These are phyloP conservation scores for Bambusicola thoracicus DNA, from an alignment of 2,113 vertebrate species.

Conservation along the genomic window DNA sequence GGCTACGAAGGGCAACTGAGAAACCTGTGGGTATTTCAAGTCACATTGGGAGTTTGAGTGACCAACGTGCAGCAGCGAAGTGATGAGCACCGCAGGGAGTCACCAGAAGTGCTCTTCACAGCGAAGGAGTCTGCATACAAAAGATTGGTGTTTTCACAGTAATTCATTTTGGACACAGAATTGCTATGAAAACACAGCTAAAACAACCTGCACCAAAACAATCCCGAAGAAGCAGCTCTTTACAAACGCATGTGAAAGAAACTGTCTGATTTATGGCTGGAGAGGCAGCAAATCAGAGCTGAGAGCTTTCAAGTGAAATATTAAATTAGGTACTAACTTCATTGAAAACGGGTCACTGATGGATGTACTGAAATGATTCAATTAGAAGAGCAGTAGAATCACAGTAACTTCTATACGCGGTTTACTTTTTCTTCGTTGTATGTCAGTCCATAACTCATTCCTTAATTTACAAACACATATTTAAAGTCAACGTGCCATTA, in stretches of 20 bases:
- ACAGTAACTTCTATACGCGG: background rate
- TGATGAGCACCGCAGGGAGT: background rate
- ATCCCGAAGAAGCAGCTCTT: background rate
- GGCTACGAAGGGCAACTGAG: background rate
- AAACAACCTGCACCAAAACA: background rate
- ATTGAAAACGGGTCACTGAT: conserved; percentile 29
- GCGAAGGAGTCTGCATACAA: background rate
- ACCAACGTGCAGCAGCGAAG: background rate
- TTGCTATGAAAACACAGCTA: background rate
- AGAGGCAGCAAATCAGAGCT: conserved; percentile 34
- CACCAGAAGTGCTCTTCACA: background rate
- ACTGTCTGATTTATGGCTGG: conserved; percentile 21
- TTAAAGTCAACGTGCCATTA: background rate
- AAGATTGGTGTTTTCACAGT: background rate
- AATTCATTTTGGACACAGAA: background rate
- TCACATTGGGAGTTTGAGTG: background rate
- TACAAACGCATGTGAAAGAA: background rate
- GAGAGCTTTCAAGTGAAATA: conserved; percentile 45
- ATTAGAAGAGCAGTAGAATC: conserved; percentile 28
- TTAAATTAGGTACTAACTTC: conserved; percentile 42
- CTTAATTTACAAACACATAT: background rate
- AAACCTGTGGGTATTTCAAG: background rate
- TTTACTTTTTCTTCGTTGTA: background rate
- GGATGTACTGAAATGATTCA: conserved; percentile 2
- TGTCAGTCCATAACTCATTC: background rate